Base-by-base conservation (phyloP, 2,888 invertebrate genomes). In the Philereme transversata region DNA sequence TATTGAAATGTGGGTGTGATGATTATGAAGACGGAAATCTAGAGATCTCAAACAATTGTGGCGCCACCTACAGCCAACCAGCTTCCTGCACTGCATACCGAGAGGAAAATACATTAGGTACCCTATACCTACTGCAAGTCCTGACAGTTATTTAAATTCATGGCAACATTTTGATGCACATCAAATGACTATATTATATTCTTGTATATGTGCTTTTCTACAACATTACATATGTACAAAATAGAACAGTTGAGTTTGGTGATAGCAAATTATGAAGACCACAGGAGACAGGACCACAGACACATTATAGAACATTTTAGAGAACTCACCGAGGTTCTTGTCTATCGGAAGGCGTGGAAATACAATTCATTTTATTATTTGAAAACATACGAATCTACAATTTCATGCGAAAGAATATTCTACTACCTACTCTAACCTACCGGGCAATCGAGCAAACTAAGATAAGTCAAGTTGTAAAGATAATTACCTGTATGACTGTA, bases 271-370 rank as follows among this genome's bases (percentile, higher is more conserved):
- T 46, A 60, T n/a, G 7, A 34, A 51, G 6, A 5, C 35, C 35
- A 33, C n/a, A 41, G 40, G 43, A 50, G 41, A 62, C 57, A 54
- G 61, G 51, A 57, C 52, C 57, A 53, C 46, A 44, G 22, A 56
- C 38, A 45, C 11, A 22, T 4, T 38, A 55, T 40, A 51, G 41
- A 40, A 57, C 45, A 9, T 40, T 62, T 67, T 61, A 65, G 67
- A 73, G 70, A 83, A 91, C 91, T 91, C 91, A 91, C 91, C 91
- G 78, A 88, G 83, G 78, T 89, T 90, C 84, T 90, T 91, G 86
- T 91, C 90, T 91, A 82, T 83, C 88, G 78, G 91, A 67, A 69
- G 75, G 90, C 90, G 81, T 91, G 90, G 78, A 89, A 89, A 86
- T 81, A 84, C 71, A 83, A 62, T 65, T 43, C 4, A 51, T 53